Percentiles rank a stretch among this genome's conserved stretches.
Conservation (phyloP, 2,888 invertebrate genomes). For the Byasa hedistus region DNA sequence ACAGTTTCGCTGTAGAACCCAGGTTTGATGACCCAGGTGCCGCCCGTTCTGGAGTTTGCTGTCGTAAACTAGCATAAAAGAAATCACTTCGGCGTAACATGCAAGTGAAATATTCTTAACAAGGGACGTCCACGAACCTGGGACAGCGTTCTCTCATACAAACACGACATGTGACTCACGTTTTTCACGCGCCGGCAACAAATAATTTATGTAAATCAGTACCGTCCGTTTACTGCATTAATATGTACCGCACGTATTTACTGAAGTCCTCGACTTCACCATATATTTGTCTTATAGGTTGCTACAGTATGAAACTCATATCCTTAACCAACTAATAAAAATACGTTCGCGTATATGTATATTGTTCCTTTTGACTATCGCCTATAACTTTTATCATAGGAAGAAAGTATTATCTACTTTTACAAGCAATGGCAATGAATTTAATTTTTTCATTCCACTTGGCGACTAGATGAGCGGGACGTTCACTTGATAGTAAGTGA, state of each 20-base stretch:
- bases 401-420: too few species aligned
- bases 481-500: too few species aligned
- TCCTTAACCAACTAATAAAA: constrained; percentile 31
- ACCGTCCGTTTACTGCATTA: constrained; percentile 53
- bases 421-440: too few species aligned
- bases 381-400: too few species aligned
- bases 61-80: not conserved
- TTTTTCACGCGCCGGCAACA: constrained; percentile 73
- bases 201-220: constrained; percentile 75
- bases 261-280: constrained; percentile 50
- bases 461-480: too few species aligned
- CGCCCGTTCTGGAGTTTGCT: not conserved
- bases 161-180: constrained; percentile 66
- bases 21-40: not conserved
- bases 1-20: not conserved
- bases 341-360: not conserved
- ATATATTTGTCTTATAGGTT: constrained; percentile 34
- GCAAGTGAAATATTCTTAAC: constrained; percentile 44
- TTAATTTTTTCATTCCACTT: too few species aligned
- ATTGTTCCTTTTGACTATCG: not conserved
- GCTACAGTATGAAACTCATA: constrained; percentile 33
- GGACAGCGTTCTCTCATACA: constrained; percentile 42
- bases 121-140: constrained; percentile 37
- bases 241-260: constrained; percentile 67
- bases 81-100: constrained; percentile 6